These are phyloP conservation scores for Tyto alba DNA, from an alignment of 2,113 vertebrate species.

Conservation along the genomic window DNA sequence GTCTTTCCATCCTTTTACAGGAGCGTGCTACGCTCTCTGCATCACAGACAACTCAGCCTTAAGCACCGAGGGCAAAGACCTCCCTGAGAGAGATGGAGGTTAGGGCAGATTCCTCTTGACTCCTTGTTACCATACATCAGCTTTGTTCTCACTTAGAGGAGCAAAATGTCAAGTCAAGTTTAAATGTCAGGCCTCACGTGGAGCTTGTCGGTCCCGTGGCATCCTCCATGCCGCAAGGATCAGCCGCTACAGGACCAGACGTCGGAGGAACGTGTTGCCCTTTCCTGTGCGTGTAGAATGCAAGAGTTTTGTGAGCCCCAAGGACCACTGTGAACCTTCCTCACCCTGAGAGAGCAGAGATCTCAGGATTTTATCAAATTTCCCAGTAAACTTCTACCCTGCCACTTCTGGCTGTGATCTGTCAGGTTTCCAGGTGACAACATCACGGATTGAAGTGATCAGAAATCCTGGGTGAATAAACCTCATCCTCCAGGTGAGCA, in stretches of 20 bases:
- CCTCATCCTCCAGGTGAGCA: fast-evolving
- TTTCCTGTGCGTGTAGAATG: background rate
- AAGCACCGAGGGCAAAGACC: background rate
- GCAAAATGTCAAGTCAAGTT: background rate
- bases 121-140: background rate
- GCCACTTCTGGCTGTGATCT: background rate
- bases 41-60: background rate
- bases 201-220: background rate
- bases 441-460: background rate
- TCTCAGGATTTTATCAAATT: background rate
- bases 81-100: background rate
- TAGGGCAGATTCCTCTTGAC: background rate
- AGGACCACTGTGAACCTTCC: background rate
- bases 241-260: background rate
- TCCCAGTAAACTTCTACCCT: background rate
- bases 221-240: background rate
- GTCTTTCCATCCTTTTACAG: background rate
- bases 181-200: background rate
- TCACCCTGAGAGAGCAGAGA: background rate
- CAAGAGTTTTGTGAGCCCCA: background rate
- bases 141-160: background rate
- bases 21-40: fast-evolving
- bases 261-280: fast-evolving
- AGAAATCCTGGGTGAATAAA: background rate
- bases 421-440: background rate